Conservation (phyloP, 2,888 invertebrate species). For the Slavum lentiscoides region DNA sequence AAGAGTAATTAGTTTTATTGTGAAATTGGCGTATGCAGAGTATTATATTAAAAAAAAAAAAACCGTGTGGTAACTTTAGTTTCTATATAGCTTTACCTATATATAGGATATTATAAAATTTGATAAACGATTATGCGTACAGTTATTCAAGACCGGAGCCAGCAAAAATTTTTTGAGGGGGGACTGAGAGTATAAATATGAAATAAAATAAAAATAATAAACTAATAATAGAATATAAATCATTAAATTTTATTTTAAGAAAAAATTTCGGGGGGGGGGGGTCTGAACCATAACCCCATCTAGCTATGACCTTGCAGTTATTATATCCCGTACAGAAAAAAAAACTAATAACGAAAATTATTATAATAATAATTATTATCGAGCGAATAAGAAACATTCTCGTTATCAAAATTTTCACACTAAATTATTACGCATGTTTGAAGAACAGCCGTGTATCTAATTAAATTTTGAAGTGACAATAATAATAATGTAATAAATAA, state of each 20-base stretch:
- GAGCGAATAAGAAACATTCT: not conserved
- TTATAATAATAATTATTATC: no score
- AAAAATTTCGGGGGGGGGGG: no score
- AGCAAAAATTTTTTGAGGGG: no score
- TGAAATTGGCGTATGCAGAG: not conserved
- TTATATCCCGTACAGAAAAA: not conserved
- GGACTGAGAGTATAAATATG: no score
- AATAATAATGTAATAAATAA: slow-evolving; percentile 4
- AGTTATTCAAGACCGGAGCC: no score
- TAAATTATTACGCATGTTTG: not conserved
- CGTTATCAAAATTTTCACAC: slow-evolving; percentile 1
- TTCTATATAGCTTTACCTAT: no score
- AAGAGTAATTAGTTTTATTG: not conserved
- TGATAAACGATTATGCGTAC: not conserved
- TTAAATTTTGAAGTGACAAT: not conserved
- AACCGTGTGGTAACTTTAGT: not conserved
- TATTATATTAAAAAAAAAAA: not conserved
- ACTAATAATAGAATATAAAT: no score
- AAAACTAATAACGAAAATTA: no score
- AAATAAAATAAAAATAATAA: no score
- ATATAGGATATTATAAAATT: not conserved
- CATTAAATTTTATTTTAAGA: no score
- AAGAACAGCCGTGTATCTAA: not conserved
- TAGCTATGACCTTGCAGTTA: no score
- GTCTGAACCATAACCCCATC: no score